Evolutionary conservation across 2,797 vertebrate species (phyloP).

Genomic region (Sebastes kiyomatsui): DNA sequence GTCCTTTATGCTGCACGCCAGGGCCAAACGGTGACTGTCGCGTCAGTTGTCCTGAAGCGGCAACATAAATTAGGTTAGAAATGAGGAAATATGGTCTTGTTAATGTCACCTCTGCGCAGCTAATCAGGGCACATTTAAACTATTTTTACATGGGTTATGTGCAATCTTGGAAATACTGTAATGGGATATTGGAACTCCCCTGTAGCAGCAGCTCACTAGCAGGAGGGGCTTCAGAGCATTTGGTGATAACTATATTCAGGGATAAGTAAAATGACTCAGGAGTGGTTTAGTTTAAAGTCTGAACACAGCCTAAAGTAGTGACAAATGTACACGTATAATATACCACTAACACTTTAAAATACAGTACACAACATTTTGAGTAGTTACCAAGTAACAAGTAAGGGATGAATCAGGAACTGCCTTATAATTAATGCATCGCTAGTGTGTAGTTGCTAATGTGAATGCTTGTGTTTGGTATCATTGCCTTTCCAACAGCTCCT

Average conservation of each 20-base stretch:
- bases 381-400: background rate
- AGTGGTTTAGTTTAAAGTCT: background rate
- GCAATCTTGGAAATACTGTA: background rate
- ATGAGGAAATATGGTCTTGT: constrained; percentile 18
- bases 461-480: background rate
- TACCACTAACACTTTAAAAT: background rate
- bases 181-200: background rate
- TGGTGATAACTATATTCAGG: background rate
- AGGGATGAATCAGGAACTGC: background rate
- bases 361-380: background rate
- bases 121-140: background rate
- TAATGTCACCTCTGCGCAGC: constrained; percentile 1
- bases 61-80: constrained; percentile 24
- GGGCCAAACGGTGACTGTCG: constrained; percentile 21
- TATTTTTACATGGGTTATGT: background rate
- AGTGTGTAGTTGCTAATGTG: background rate
- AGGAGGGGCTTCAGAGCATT: background rate
- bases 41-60: constrained; percentile 7
- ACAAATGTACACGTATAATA: background rate
- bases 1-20: constrained; percentile 17
- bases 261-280: constrained; percentile 6
- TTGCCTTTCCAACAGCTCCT: background rate
- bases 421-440: background rate
- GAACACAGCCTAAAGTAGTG: background rate
- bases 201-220: background rate